Evolutionary conservation across 2,113 vertebrate genomes (phyloP).

Genomic region (Amphiprion percula): DNA sequence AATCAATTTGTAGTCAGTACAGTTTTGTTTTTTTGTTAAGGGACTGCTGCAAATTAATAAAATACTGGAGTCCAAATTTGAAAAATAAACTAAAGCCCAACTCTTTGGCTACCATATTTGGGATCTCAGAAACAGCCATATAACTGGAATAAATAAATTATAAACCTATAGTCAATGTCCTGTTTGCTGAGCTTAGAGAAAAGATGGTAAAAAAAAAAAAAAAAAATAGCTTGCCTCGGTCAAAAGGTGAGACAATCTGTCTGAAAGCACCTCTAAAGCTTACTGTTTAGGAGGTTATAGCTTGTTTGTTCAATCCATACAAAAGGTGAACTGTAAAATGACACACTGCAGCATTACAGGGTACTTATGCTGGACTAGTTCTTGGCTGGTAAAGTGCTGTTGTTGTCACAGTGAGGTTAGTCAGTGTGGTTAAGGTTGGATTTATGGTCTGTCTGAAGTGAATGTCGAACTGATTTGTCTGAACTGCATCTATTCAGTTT

Average conservation of each 20-base stretch:
- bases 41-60: too few species aligned
- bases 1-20: too few species aligned
- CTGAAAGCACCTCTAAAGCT: neutral
- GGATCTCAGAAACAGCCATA: too few species aligned
- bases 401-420: neutral
- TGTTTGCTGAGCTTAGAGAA: neutral
- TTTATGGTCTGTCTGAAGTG: neutral
- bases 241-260: neutral
- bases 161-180: neutral
- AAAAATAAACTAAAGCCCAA: too few species aligned
- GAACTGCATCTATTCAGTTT: neutral
- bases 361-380: neutral
- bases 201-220: neutral
- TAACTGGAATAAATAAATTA: too few species aligned
- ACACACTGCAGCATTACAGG: neutral
- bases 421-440: constrained; percentile 2
- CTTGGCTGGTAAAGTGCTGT: neutral
- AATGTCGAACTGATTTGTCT: neutral
- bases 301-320: neutral
- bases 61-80: too few species aligned
- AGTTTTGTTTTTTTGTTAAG: too few species aligned
- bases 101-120: too few species aligned
- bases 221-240: neutral
- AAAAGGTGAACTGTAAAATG: neutral
- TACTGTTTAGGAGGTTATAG: neutral